Conservation (phyloP, 2,797 vertebrate species). For the Poecilia velifera region DNA sequence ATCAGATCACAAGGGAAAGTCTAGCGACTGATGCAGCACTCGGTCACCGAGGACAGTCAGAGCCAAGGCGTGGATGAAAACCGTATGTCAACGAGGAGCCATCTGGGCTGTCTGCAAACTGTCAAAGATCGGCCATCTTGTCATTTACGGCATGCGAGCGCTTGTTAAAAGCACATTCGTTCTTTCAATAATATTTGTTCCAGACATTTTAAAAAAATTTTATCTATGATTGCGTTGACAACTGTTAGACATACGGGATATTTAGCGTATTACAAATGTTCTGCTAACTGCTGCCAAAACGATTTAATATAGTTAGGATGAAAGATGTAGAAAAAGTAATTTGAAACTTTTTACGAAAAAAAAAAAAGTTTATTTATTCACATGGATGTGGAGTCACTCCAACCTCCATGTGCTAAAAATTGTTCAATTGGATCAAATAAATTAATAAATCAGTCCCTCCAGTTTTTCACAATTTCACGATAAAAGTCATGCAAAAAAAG, state of each 20-base stretch:
- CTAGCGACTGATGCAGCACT: constrained; percentile 62
- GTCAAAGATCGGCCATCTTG: constrained; percentile 18
- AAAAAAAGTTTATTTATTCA: neutral
- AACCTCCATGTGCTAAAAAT: neutral
- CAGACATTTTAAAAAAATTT: neutral
- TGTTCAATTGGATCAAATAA: neutral
- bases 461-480: neutral
- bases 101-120: constrained; percentile 37
- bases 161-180: constrained; percentile 9
- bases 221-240: neutral
- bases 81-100: constrained; percentile 25
- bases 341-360: neutral
- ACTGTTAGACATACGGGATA: neutral
- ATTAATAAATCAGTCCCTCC: neutral
- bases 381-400: neutral
- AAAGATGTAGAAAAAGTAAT: neutral
- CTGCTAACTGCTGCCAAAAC: neutral
- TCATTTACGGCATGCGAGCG: constrained; percentile 20
- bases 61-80: constrained; percentile 34
- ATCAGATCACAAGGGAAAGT: constrained; percentile 71
- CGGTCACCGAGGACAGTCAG: constrained; percentile 56
- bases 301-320: neutral
- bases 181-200: neutral
- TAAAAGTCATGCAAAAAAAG: neutral
- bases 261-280: neutral